Percentiles rank a stretch among this genome's conserved stretches.
Evolutionary conservation across 2,888 invertebrate species (phyloP).

Genomic region (Acrobeloides nanus): DNA sequence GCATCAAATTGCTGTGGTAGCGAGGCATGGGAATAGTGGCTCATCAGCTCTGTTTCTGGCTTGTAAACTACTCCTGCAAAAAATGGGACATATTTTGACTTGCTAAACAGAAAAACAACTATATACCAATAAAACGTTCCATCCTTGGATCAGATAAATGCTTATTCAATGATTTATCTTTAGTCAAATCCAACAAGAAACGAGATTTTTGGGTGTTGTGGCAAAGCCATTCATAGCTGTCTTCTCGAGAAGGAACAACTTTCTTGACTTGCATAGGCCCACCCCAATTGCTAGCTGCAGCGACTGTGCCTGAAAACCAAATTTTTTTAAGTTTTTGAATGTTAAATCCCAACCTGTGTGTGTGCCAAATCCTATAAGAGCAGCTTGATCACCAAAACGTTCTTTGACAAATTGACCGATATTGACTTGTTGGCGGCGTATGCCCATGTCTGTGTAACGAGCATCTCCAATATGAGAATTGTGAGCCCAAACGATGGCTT

Average conservation of each 20-base stretch:
- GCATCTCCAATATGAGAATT: conserved; percentile 12
- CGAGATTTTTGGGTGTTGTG: too few species aligned
- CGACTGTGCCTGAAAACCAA: too few species aligned
- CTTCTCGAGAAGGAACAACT: too few species aligned
- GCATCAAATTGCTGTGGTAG: not conserved
- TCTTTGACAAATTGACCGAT: conserved; percentile 11
- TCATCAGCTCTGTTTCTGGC: not conserved
- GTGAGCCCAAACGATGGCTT: conserved; percentile 7
- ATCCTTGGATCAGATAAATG: too few species aligned
- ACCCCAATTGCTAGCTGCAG: conserved; percentile 11
- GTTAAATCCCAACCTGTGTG: too few species aligned
- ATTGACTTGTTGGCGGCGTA: conserved; percentile 4
- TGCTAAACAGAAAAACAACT: too few species aligned
- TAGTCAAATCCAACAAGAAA: too few species aligned
- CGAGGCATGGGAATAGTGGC: not conserved
- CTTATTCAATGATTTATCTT: too few species aligned
- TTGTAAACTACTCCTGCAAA: not conserved
- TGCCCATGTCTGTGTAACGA: conserved; percentile 9
- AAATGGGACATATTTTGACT: too few species aligned
- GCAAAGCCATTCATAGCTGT: too few species aligned
- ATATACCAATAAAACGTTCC: too few species aligned
- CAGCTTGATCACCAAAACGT: conserved; percentile 4
- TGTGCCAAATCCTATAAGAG: conserved; percentile 11
- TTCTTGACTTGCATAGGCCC: conserved; percentile 13
- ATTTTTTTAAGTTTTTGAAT: too few species aligned